Evolutionary conservation across 1,140 invertebrate species (phyloP), one percentile per base, ranked within the genome.

Genomic region (Belonocnema kinseyi): DNA sequence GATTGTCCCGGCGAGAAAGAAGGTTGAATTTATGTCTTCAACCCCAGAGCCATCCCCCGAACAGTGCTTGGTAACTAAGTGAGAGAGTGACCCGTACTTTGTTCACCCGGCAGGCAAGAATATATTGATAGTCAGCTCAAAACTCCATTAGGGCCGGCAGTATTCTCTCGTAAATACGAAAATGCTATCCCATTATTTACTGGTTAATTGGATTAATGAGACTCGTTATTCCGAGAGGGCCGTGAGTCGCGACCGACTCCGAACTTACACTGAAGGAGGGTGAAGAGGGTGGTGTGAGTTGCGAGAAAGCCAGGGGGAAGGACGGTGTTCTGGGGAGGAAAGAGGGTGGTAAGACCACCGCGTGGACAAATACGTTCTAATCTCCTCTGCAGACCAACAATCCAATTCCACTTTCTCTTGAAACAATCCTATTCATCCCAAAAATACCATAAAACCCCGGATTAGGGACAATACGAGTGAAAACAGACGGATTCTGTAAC

Each of bases 171-270:
- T 92, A 92, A 92, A 92, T 92, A 90, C 90, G 90, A 90, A 90
- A 91, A 90, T 89, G 90, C 91, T 88, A 90, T 89, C 87, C 90
- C 91, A 92, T 92, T 92, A 92, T 91, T 92, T 92, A 92, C 91
- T 91, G 91, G 90, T 92, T 91, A 92, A 92, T 92, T 92, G 91
- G 91, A 92, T 92, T 91, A 92, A 92, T 91, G 91, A 92, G 91
- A 87, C 90, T 92, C 91, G 90, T 92, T 92, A 91, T 92, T 90
- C 86, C 84, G 83, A 85, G 87, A 89, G 87, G 77, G 84, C 84
- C 83, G 83, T 83, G 87, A 89, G 84, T 86, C 88, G 85, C 87
- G 85, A 85, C 84, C 81, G 83, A 77, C 76, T 46, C 56, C 80
- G 79, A n/a, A 78, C 81, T 77, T 80, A 80, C 77, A 74, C 76